A percentile compares a stretch with the other conserved stretches of the same genome.
Evolutionary conservation across 2,888 invertebrate genomes (phyloP).

Genomic region (Tryphoninae sp.): DNA sequence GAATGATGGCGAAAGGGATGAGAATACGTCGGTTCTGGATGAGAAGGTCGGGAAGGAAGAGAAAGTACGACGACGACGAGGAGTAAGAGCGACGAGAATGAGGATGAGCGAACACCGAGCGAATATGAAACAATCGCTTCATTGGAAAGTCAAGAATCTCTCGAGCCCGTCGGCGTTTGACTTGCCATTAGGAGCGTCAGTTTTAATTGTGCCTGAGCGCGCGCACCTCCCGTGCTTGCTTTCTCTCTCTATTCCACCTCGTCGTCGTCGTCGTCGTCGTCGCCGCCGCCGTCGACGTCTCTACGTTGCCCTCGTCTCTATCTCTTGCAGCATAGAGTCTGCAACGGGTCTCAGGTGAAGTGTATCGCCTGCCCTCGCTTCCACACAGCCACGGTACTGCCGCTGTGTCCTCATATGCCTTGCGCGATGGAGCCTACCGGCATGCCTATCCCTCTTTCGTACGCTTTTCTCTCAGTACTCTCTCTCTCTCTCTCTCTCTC

Average conservation of each 20-base stretch:
- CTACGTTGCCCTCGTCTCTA: conserved; percentile 66
- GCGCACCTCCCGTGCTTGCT: conserved; percentile 69
- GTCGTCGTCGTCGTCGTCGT: conserved; percentile 65
- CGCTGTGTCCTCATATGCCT: conserved; percentile 71
- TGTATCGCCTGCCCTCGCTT: conserved; percentile 78
- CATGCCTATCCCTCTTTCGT: conserved; percentile 55
- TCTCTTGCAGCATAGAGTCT: conserved; percentile 73
- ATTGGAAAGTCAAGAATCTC: conserved; percentile 82
- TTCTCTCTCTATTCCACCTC: conserved; percentile 69
- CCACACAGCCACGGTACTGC: conserved; percentile 68
- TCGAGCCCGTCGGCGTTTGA: conserved; percentile 81
- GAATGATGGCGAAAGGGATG: conserved; percentile 60
- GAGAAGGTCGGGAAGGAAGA: conserved; percentile 66
- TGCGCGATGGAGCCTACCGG: conserved; percentile 66
- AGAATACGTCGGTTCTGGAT: conserved; percentile 63
- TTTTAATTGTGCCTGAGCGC: conserved; percentile 81
- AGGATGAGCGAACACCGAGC: conserved; percentile 71
- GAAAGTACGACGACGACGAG: conserved; percentile 68
- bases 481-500: conserved; percentile 1
- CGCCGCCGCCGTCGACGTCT: conserved; percentile 64
- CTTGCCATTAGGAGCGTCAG: conserved; percentile 82
- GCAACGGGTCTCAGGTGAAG: conserved; percentile 79
- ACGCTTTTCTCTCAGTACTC: conserved; percentile 41
- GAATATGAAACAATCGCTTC: conserved; percentile 81
- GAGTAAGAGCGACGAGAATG: conserved; percentile 69